phyloP scores from a whole-genome alignment of 2,888 invertebrate species.

The Chydorus sphaericus region DNA sequence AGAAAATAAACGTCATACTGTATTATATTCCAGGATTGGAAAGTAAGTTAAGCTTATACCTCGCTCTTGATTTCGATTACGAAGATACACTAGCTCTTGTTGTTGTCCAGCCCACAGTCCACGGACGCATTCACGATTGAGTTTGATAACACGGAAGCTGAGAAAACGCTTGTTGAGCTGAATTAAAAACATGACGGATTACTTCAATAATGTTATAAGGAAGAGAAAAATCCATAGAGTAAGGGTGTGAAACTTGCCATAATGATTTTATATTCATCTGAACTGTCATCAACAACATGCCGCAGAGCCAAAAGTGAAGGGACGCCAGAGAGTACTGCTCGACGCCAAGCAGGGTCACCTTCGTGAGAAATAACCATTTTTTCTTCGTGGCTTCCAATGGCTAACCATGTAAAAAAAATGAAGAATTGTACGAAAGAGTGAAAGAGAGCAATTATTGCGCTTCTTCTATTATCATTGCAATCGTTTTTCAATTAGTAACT shows the following conservation, averaged over 20 bases:
- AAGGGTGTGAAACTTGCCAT: no score
- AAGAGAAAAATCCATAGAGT: no score
- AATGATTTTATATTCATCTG: slow-evolving; percentile 96
- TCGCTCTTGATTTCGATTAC: slow-evolving; percentile 92
- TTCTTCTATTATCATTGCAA: no score
- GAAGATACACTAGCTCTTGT: slow-evolving; percentile 86
- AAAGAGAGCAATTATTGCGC: no score
- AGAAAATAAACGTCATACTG: not conserved
- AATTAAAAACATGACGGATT: no score
- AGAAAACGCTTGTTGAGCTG: slow-evolving; percentile 89
- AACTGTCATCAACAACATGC: slow-evolving; percentile 93
- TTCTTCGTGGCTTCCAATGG: slow-evolving; percentile 70
- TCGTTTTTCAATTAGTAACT: no score
- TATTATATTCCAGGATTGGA: slow-evolving; percentile 29
- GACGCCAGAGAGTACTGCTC: slow-evolving; percentile 85
- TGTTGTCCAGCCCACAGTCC: slow-evolving; percentile 99
- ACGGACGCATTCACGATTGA: slow-evolving; percentile 94
- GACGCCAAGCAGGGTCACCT: slow-evolving; percentile 94
- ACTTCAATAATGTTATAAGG: no score
- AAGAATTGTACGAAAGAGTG: no score
- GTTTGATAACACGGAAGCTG: slow-evolving; percentile 92
- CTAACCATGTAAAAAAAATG: no score
- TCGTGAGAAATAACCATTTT: slow-evolving; percentile 96
- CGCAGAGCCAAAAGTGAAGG: slow-evolving; percentile 83
- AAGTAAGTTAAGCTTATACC: slow-evolving; percentile 38